Percentiles rank a stretch among this genome's conserved stretches.
These are phyloP conservation scores for Caenorhabditis sulstoni DNA, from an alignment of 2,888 invertebrate genomes.

Conservation along the genomic window DNA sequence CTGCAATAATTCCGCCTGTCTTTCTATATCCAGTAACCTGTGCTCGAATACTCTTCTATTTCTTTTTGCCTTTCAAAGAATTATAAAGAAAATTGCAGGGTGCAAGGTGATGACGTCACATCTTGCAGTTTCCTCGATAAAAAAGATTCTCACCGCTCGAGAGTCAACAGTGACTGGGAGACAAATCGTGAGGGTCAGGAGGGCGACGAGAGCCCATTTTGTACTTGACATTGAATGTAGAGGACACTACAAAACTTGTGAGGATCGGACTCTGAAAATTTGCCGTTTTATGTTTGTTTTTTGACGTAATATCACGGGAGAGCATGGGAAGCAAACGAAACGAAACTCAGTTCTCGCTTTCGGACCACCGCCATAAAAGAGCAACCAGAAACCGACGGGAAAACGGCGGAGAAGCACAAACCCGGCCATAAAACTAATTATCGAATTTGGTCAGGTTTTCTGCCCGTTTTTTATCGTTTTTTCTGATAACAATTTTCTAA, in stretches of 20 bases:
- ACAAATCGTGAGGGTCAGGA: constrained; percentile 24
- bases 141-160: constrained; percentile 24
- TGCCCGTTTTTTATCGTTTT: constrained; percentile 19
- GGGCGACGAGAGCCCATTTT: constrained; percentile 39
- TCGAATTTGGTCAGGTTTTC: constrained; percentile 33
- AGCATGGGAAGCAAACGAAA: too few relatives aligned
- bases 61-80: constrained; percentile 4
- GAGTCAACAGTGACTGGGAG: neutral
- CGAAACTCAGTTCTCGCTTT: too few relatives aligned
- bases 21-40: neutral
- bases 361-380: too few relatives aligned
- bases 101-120: constrained; percentile 23
- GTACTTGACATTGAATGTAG: neutral
- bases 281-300: neutral
- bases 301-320: too few relatives aligned
- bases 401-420: neutral
- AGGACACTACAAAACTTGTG: neutral
- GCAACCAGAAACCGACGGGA: neutral
- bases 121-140: constrained; percentile 8
- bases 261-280: neutral
- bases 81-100: constrained; percentile 2
- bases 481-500: constrained; percentile 37
- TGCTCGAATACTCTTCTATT: neutral
- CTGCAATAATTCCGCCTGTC: too few relatives aligned
- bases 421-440: constrained; percentile 25